Base-by-base conservation (phyloP, 2,113 vertebrate species). In the Cyrtonyx montezumae region DNA sequence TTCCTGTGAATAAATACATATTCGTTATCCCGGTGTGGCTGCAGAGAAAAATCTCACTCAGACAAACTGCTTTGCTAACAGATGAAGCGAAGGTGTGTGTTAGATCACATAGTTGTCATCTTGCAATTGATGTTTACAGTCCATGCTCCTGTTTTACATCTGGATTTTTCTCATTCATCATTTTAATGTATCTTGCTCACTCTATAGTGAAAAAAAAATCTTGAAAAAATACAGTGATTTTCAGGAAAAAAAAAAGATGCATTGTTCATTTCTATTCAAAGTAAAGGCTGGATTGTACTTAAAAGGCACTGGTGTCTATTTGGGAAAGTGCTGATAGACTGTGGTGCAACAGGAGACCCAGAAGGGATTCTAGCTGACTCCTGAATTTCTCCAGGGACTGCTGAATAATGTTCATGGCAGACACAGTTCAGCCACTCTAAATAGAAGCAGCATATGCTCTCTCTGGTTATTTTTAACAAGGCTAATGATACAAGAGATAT, bases 1-100 rank as follows among this genome's bases (percentile, higher is more conserved):
- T 87, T 98, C 98, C 98, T 99, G 96, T 78, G 86, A 87, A 95
- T 16, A 96, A 91, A 96, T 22, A 75, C 16, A 78, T 76, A 58
- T 14, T 87, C 40, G 13, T 94, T 93, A 96, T 2, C 32, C 12
- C 55, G 37, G 4, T 23, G 34, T n/a, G 37, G 20, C 45, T 51
- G 9, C 56, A 61, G 34, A 66, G 36, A 68, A 84, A 53, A 62
- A 42, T 37, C 32, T 51, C 36, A 37, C 40, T 88, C 6, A 56
- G n/a, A 58, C 0, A 1, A 42, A 40, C 28, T 40, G 5, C 32
- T 74, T 46, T 88, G 26, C 28, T 69, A 89, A 63, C 1, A 3
- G 5, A 53, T 26, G 14, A 81, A 82, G 58, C 23, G 43, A 84
- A 86, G 48, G 19, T 78, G 49, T 37, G 8, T 37, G 8, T 51